Base-by-base conservation (phyloP, 2,113 vertebrate genomes). In the Campylomormyrus numenius region DNA sequence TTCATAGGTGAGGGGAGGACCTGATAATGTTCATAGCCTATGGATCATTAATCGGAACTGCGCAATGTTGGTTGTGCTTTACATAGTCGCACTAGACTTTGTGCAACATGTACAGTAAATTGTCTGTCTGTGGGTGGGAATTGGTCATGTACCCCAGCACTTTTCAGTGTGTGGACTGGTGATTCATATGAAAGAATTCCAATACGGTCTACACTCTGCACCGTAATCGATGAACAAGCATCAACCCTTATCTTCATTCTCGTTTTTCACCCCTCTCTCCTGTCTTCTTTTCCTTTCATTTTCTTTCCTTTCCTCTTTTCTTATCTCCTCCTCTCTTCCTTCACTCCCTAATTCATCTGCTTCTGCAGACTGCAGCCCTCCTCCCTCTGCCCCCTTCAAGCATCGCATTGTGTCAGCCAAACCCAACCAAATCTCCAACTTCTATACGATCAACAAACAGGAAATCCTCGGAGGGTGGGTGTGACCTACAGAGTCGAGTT, bases 391-490 rank as follows among this genome's bases (percentile, higher is more conserved):
- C 89, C 98, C 98, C 3, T 99, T 99, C 88, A 96, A 94, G 92
- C 98, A 99, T 90, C 97, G 97, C 45, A 95, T 99, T 24, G 97
- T 99, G 87, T 97, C 96, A 49, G 96, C 97, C 90, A 99, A 97
- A 93, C 96, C 96, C 90, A 94, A 95, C 91, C 96, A 97, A 49
- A 96, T 99, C 92, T 96, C 92, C 93, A 98, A 95, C 92, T 97
- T 97, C 91, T 99, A 99, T 90, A 96, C 95, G 15, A 97, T 99
- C 95, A 97, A 96, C 91, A 94, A 96, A 90, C 95, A 97, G 46
- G 98, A 98, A 92, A 90, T 98, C 89, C 93, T 99, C 10, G 98
- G 98, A 94, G 98, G 98, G 98, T 99, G 94, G 96, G 97, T 98
- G 98, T 99, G 94, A 96, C 86, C 80, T 74, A 49, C 89, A 90